Evolutionary conservation across 1,140 invertebrate genomes (phyloP).

Genomic region (Yoshiicerus persimilis): DNA sequence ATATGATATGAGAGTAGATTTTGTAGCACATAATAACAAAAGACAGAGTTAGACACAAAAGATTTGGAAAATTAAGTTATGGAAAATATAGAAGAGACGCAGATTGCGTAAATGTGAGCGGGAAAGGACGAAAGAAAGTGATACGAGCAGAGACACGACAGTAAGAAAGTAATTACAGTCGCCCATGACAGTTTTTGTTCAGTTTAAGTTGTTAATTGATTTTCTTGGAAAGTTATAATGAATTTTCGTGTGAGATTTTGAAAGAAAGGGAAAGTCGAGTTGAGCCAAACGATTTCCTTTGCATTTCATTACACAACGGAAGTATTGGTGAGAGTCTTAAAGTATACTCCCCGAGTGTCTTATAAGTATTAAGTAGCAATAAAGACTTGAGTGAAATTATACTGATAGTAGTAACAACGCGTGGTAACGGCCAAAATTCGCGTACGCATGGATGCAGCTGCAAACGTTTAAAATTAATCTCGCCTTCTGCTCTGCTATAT

Average conservation of each 20-base stretch:
- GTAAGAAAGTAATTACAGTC: neutral
- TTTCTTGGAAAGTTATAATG: conserved; percentile 18
- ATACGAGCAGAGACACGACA: neutral
- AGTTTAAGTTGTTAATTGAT: conserved; percentile 6
- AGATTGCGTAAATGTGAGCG: neutral
- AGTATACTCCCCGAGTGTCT: neutral
- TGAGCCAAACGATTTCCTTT: neutral
- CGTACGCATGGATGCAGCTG: neutral
- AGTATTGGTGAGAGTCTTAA: neutral
- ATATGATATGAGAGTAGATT: neutral
- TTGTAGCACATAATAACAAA: neutral
- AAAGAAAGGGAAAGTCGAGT: neutral
- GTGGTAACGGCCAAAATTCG: neutral
- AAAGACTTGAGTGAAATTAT: neutral
- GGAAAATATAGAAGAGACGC: neutral
- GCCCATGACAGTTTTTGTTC: conserved; percentile 10
- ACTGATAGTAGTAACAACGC: neutral
- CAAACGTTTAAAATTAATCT: neutral
- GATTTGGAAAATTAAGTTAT: neutral
- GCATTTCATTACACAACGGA: neutral
- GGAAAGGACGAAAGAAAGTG: neutral
- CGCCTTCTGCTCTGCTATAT: neutral
- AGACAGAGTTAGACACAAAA: neutral
- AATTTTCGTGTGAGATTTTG: neutral
- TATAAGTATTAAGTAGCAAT: neutral